Evolutionary conservation across 2,888 invertebrate species (phyloP).

Genomic region (Apotomis capreana): DNA sequence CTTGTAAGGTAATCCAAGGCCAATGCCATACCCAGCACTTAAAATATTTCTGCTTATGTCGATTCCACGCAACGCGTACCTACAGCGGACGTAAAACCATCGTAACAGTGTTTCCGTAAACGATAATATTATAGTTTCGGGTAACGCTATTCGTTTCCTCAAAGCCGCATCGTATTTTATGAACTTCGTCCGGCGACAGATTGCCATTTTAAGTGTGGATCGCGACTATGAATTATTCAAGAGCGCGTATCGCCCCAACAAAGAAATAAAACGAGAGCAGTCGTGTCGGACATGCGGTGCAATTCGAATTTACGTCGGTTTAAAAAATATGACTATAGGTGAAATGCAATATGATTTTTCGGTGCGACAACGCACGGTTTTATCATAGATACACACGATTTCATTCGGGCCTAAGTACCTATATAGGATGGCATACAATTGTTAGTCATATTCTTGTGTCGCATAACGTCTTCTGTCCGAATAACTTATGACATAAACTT

Average conservation of each 20-base stretch:
- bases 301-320: constrained; percentile 38
- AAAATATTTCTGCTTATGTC: constrained; percentile 28
- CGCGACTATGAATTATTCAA: constrained; percentile 71
- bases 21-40: constrained; percentile 8
- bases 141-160: constrained; percentile 45
- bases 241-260: constrained; percentile 46
- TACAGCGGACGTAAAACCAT: constrained; percentile 29
- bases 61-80: constrained; percentile 26
- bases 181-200: constrained; percentile 61
- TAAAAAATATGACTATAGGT: constrained; percentile 15
- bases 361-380: too few species aligned
- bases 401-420: too few species aligned
- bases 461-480: too few species aligned
- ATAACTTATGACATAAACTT: too few species aligned
- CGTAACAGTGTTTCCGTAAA: constrained; percentile 37
- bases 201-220: constrained; percentile 72
- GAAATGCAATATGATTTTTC: constrained; percentile 19
- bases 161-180: constrained; percentile 62
- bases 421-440: too few species aligned
- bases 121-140: constrained; percentile 29
- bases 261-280: constrained; percentile 39
- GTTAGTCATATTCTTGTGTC: too few species aligned
- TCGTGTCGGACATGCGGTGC: constrained; percentile 41
- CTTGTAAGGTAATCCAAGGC: constrained; percentile 5
- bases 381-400: too few species aligned